Percentiles rank a stretch among this genome's conserved stretches.
Conservation (phyloP, 2,888 invertebrate species). For the Tupiocoris notatus region DNA sequence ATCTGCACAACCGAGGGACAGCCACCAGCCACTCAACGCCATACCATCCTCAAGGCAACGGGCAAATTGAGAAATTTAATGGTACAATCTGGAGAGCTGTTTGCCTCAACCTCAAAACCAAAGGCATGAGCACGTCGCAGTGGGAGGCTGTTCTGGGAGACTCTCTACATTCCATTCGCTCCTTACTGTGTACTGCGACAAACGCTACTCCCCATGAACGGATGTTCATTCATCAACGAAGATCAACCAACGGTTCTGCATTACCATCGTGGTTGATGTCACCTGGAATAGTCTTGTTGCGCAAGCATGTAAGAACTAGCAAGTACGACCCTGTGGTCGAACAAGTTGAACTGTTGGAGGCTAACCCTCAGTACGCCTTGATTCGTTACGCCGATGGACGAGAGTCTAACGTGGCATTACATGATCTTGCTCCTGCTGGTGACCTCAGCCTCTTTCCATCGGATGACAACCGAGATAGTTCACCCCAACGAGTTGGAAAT, state of each 20-base stretch:
- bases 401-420: not conserved
- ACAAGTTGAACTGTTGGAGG: not conserved
- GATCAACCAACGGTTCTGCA: not conserved
- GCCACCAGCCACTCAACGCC: slow-evolving; percentile 27
- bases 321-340: not conserved
- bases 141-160: slow-evolving; percentile 6
- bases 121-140: not conserved
- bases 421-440: not conserved
- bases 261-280: not conserved
- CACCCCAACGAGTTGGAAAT: too few relatives aligned
- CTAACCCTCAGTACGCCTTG: slow-evolving; percentile 2
- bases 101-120: not conserved
- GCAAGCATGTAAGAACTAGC: not conserved
- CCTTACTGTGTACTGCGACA: not conserved
- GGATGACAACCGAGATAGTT: too few relatives aligned
- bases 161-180: not conserved
- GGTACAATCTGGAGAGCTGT: slow-evolving; percentile 9
- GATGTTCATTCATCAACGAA: not conserved
- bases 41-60: slow-evolving; percentile 3
- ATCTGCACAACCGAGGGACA: slow-evolving; percentile 40
- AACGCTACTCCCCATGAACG: not conserved
- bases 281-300: not conserved
- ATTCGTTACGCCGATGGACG: not conserved
- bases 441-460: not conserved
- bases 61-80: slow-evolving; percentile 1